phyloP scores from a whole-genome alignment of 2,113 vertebrate genomes.

The Herpailurus yagouaroundi region DNA sequence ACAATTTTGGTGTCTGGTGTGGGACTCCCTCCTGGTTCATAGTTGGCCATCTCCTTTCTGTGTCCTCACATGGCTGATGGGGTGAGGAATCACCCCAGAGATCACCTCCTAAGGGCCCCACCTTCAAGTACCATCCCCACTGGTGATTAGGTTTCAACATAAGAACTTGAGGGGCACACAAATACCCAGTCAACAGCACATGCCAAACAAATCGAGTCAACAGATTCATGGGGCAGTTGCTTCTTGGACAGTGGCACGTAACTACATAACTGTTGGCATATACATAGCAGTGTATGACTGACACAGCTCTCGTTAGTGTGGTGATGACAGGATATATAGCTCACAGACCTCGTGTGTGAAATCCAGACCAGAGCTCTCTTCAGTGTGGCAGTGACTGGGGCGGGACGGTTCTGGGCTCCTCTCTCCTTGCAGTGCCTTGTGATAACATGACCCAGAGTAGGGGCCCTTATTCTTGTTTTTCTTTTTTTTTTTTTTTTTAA shows the following conservation, averaged over 20 bases:
- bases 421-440: neutral
- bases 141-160: neutral
- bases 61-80: neutral
- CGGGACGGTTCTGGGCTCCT: neutral
- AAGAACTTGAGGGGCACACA: neutral
- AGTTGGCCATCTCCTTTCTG: neutral
- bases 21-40: neutral
- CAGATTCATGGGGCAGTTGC: neutral
- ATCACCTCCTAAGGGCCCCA: neutral
- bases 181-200: neutral
- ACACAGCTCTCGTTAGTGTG: neutral
- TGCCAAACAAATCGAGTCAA: neutral
- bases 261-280: neutral
- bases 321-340: accelerated
- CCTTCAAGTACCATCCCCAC: neutral
- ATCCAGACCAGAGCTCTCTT: neutral
- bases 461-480: neutral
- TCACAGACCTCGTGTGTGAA: accelerated
- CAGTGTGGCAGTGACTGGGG: too few species aligned
- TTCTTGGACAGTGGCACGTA: neutral
- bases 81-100: too few species aligned
- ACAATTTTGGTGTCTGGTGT: neutral
- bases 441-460: neutral
- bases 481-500: too few species aligned
- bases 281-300: neutral